Evolutionary conservation across 1,140 invertebrate species (phyloP).

Genomic region (Achatina immaculata): DNA sequence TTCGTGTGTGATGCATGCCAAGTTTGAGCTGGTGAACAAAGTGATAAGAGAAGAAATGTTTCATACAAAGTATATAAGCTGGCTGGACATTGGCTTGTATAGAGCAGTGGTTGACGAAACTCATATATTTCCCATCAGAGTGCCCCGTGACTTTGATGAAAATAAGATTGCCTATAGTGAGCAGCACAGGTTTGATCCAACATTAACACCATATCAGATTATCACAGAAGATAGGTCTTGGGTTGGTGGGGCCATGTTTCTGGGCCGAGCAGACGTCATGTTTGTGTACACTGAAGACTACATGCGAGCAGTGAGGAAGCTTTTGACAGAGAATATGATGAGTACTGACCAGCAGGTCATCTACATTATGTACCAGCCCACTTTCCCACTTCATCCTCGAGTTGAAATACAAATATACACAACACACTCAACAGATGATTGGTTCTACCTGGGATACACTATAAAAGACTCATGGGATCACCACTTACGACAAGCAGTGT

Average conservation of each 20-base stretch:
- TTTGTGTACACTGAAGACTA: constrained; percentile 51
- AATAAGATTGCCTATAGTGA: constrained; percentile 58
- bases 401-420: constrained; percentile 55
- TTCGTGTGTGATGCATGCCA: constrained; percentile 65
- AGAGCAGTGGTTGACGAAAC: constrained; percentile 52
- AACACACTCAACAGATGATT: constrained; percentile 46
- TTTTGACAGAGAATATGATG: constrained; percentile 50
- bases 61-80: constrained; percentile 58
- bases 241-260: constrained; percentile 60
- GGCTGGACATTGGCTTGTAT: constrained; percentile 65
- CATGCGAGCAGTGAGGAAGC: constrained; percentile 50
- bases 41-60: constrained; percentile 53
- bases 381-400: constrained; percentile 42
- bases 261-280: constrained; percentile 51
- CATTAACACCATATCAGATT: constrained; percentile 45
- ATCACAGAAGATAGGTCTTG: constrained; percentile 51
- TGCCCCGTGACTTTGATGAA: constrained; percentile 53
- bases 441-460: constrained; percentile 59
- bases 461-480: constrained; percentile 47
- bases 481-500: constrained; percentile 30
- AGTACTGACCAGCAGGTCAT: constrained; percentile 63
- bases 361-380: constrained; percentile 54
- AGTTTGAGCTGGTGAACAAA: constrained; percentile 59
- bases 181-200: constrained; percentile 45
- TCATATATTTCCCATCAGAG: constrained; percentile 46